Conservation (phyloP, 1,140 invertebrate species). For the Vanessa tameamea region DNA sequence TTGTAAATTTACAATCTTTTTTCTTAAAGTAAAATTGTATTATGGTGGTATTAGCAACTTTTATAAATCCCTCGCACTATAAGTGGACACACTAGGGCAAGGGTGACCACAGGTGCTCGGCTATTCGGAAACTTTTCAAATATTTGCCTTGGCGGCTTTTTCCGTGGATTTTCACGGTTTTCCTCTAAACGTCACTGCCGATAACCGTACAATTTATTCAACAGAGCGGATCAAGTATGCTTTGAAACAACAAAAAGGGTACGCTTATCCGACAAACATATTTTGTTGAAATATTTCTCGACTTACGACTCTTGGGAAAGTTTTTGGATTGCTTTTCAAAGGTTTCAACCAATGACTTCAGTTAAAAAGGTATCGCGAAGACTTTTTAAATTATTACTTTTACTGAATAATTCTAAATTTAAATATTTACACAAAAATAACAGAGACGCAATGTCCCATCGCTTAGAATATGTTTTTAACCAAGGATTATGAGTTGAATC, state of each 20-base stretch:
- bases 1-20: too few relatives aligned
- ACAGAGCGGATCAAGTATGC: slow-evolving; percentile 75
- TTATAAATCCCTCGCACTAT: slow-evolving; percentile 12
- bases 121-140: slow-evolving; percentile 67
- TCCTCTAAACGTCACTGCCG: slow-evolving; percentile 63
- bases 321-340: slow-evolving; percentile 2
- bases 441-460: too few relatives aligned
- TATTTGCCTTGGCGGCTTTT: slow-evolving; percentile 73
- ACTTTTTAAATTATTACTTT: background rate
- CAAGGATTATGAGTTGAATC: too few relatives aligned
- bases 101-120: slow-evolving; percentile 72
- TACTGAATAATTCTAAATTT: background rate
- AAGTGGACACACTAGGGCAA: slow-evolving; percentile 58
- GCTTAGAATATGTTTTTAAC: too few relatives aligned
- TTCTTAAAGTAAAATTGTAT: too few relatives aligned
- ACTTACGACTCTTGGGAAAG: slow-evolving; percentile 28
- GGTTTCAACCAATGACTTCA: background rate
- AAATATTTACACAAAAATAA: too few relatives aligned
- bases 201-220: slow-evolving; percentile 72
- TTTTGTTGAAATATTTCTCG: slow-evolving; percentile 59
- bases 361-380: background rate
- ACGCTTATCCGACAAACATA: slow-evolving; percentile 45
- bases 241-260: slow-evolving; percentile 74
- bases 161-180: slow-evolving; percentile 64
- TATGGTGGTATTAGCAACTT: slow-evolving; percentile 39